Base-by-base conservation (phyloP, 1,140 invertebrate genomes). In the Neodiprion fabricii region DNA sequence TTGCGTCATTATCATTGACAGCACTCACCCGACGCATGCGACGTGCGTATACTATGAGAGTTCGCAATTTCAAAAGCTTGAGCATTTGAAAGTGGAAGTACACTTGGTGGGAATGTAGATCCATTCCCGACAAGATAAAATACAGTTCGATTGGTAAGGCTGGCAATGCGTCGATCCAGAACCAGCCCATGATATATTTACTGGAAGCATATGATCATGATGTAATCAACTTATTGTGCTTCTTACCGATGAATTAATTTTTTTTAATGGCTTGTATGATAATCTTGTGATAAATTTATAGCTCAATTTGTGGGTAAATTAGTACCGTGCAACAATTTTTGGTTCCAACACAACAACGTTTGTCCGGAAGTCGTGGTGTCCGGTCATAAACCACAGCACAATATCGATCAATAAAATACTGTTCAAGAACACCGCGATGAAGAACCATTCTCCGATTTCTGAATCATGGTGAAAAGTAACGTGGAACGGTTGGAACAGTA, bases 31-130 rank as follows among this genome's bases (percentile, higher is more conserved):
- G 72, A 70, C 80, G 76, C 65, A 86, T 72, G 67, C 77, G 74
- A 53, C 74, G 77, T 1, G 77, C 76, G 72, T 83, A 85, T 40
- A 40, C 7, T 28, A 86, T 67, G 8, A 86, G 50, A 21, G 79
- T 83, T 69, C 79, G 80, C 8, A 86, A 72, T 68, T 84, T 71
- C 4, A 85, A n/a, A 75, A 87, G 78, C n/a, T 83, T 86, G 12
- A 85, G 17, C n/a, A 84, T 70, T 53, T 86, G 84, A 1, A 83
- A 70, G 7, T 67, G 21, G 11, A 79, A 74, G 65, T 76, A 76
- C 5, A 79, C 84, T 79, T 82, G 80, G 40, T 70, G 7, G 23
- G 66, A 12, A 21, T 76, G 10, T 48, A 28, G 21, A 0, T 67
- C 1, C 47, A 69, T 10, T n/a, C 69, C 17, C 40, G 75, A 4